These are phyloP conservation scores for Drosophila rufa DNA, from an alignment of 1,140 invertebrate species.

Conservation along the genomic window DNA sequence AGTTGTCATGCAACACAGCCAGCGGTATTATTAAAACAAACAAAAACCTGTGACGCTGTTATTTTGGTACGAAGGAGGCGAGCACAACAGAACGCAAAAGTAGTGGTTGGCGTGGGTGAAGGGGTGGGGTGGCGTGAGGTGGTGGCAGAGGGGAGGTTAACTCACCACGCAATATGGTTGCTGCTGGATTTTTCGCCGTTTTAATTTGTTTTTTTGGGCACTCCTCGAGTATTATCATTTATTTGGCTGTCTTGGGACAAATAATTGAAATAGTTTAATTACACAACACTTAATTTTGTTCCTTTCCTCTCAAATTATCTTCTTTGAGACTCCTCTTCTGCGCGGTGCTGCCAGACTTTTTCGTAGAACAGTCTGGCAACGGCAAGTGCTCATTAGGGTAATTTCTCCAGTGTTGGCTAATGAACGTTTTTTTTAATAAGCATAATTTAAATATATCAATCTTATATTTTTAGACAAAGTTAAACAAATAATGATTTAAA, in stretches of 20 bases:
- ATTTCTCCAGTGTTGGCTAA: slow-evolving; percentile 4
- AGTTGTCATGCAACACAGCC: slow-evolving; percentile 8
- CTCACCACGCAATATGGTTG: slow-evolving; percentile 26
- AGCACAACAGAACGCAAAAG: slow-evolving; percentile 32
- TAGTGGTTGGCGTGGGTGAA: neutral
- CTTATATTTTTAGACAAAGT: too few relatives aligned
- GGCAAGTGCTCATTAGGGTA: neutral
- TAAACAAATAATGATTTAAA: too few relatives aligned
- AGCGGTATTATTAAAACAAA: neutral
- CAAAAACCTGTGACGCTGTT: neutral
- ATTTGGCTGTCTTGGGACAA: slow-evolving; percentile 16
- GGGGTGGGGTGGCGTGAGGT: neutral
- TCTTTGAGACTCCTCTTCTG: neutral
- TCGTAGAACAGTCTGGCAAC: neutral
- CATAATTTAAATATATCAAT: neutral
- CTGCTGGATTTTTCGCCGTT: slow-evolving; percentile 10
- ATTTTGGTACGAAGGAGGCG: slow-evolving; percentile 8
- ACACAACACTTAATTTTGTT: slow-evolving; percentile 2
- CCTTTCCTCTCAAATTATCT: slow-evolving; percentile 4
- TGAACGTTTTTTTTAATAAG: neutral
- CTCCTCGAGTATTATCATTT: slow-evolving; percentile 28
- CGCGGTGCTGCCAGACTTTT: slow-evolving; percentile 1
- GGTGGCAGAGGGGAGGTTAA: neutral
- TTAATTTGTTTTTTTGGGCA: slow-evolving; percentile 1
- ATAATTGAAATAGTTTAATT: slow-evolving; percentile 6